Percentiles rank a stretch among this genome's conserved stretches.
Conservation (phyloP, 2,888 invertebrate genomes). For the Latheticus oryzae region DNA sequence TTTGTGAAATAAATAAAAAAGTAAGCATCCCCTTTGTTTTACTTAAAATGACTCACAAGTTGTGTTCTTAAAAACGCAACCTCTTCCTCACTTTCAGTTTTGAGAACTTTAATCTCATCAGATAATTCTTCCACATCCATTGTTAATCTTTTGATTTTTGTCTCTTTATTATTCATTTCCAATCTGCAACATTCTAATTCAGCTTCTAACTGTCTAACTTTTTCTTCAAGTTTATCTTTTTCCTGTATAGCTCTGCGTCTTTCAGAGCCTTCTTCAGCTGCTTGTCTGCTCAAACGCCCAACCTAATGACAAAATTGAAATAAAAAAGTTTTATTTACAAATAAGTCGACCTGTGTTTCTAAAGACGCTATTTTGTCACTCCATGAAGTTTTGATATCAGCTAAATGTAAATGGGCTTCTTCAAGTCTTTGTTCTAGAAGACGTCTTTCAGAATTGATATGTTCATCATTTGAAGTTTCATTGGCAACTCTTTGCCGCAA, state of each 20-base stretch:
- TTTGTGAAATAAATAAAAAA: conserved; percentile 32
- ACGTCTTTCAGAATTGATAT: conserved; percentile 72
- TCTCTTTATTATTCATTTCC: conserved; percentile 76
- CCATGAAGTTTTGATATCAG: conserved; percentile 92
- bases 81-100: conserved; percentile 69
- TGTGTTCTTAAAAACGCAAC: conserved; percentile 68
- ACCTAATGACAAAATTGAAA: conserved; percentile 66
- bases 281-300: conserved; percentile 83
- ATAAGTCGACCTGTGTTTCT: conserved; percentile 78
- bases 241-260: conserved; percentile 79
- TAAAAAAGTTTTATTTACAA: neutral
- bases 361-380: conserved; percentile 89
- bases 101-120: conserved; percentile 70
- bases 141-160: conserved; percentile 78
- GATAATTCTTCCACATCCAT: conserved; percentile 81
- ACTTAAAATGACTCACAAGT: conserved; percentile 68
- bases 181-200: conserved; percentile 76
- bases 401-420: conserved; percentile 86
- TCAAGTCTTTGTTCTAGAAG: conserved; percentile 82
- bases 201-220: conserved; percentile 72
- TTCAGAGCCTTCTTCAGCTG: conserved; percentile 86
- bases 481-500: conserved; percentile 67
- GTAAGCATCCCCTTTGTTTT: conserved; percentile 18
- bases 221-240: conserved; percentile 74
- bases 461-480: conserved; percentile 67